phyloP scores from a whole-genome alignment of 2,113 vertebrate species.

The Triplophysa rosa region DNA sequence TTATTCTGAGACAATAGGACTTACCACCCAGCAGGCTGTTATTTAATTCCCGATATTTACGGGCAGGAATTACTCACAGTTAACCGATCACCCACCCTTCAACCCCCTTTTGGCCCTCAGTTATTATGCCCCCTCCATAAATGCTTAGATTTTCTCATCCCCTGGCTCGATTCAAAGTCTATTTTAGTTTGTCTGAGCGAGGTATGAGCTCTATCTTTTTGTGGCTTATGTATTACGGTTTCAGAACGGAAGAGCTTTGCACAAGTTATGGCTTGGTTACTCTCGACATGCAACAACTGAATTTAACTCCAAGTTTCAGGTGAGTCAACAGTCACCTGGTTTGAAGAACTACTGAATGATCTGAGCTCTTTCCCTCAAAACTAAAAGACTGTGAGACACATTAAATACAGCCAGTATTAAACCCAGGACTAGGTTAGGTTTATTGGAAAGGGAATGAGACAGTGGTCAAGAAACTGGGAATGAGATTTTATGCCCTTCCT shows the following conservation, averaged over 20 bases:
- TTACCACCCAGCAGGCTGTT: slow-evolving; percentile 19
- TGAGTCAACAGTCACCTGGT: neutral
- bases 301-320: slow-evolving; percentile 8
- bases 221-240: slow-evolving; percentile 34
- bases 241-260: slow-evolving; percentile 38
- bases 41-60: slow-evolving; percentile 11
- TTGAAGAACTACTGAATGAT: slow-evolving; percentile 10
- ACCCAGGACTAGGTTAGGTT: neutral
- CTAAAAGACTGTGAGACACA: neutral
- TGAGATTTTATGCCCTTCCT: too few species aligned
- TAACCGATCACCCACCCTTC: neutral
- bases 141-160: slow-evolving; percentile 6
- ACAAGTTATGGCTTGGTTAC: slow-evolving; percentile 1
- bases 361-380: neutral
- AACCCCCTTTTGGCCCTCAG: neutral
- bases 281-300: slow-evolving; percentile 6
- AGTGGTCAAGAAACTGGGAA: neutral
- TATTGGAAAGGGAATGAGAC: too few species aligned
- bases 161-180: neutral
- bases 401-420: neutral
- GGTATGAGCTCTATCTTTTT: neutral
- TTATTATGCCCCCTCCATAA: neutral
- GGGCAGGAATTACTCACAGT: slow-evolving; percentile 27
- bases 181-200: neutral
- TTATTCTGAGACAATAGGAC: slow-evolving; percentile 19